Percentiles rank a stretch among this genome's conserved stretches.
Evolutionary conservation across 2,888 invertebrate genomes (phyloP).

Genomic region (Tenthredo amoena): DNA sequence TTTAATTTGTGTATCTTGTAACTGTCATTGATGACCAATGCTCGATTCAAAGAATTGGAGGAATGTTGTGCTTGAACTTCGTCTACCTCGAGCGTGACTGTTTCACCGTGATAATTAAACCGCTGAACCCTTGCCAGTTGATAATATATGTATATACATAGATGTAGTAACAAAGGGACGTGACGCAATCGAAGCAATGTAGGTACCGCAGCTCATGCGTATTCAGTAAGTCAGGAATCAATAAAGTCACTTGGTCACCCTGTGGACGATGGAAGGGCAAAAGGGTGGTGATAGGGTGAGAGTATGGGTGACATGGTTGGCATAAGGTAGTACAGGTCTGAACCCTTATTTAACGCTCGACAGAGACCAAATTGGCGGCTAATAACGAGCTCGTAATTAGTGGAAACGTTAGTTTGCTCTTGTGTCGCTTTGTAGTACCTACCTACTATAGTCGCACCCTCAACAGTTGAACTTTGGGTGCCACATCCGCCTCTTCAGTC

Average conservation of each 20-base stretch:
- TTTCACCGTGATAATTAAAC: conserved; percentile 27
- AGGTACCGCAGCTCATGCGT: conserved; percentile 46
- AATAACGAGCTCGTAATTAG: conserved; percentile 69
- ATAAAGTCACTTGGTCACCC: conserved; percentile 41
- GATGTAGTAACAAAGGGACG: conserved; percentile 17
- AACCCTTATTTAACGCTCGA: conserved; percentile 68
- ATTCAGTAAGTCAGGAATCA: conserved; percentile 47
- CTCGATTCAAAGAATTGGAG: neutral
- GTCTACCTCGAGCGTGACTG: neutral
- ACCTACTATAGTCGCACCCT: conserved; percentile 43
- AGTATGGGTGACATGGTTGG: conserved; percentile 18
- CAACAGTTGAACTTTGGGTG: conserved; percentile 34
- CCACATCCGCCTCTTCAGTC: conserved; percentile 50
- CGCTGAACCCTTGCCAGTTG: conserved; percentile 23
- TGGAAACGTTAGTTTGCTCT: conserved; percentile 69
- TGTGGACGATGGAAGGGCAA: neutral
- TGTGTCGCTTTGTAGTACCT: conserved; percentile 60
- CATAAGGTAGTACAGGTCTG: conserved; percentile 50
- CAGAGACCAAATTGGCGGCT: conserved; percentile 66
- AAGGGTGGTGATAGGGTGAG: conserved; percentile 22
- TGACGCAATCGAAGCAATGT: conserved; percentile 34
- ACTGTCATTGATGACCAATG: neutral
- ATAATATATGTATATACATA: conserved; percentile 20
- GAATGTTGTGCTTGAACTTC: neutral
- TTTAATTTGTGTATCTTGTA: neutral